Evolutionary conservation across 1,140 invertebrate genomes (phyloP), one percentile per base, ranked within the genome.

Genomic region (Aphis craccivora): DNA sequence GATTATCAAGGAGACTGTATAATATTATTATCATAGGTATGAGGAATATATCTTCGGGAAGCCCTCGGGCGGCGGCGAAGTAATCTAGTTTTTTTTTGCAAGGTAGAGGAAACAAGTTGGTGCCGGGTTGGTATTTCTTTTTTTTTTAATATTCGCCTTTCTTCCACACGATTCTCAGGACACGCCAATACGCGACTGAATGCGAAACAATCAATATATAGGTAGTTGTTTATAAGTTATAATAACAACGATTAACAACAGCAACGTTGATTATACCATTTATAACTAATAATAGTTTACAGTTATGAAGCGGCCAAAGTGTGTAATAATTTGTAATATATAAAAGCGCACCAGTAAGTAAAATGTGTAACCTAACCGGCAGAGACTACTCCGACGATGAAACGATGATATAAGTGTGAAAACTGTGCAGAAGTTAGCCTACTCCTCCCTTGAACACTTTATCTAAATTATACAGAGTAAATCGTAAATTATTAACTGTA

Each of bases 181-280:
- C 25, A 7, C 11, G 22, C 7, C 35, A 18, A 3, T 18, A 25
- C 51, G 20, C 51, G 51, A 22, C 14, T 55, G 9, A 51, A 93
- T 30, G 48, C 91, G 55, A 45, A 91, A 93, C 91, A 40, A 84
- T 86, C 81, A 51, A 51, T 86, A 48, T 93, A 76, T 76, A 86
- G 55, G 55, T 53, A 86, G 55, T 86, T 53, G 81, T 25, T 35
- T 55, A 22, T 93, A 51, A 43, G n/a, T 35, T 55, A 22, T 93
- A 51, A 43, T 43, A 76, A 83, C 25, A 48, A 76, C 30, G n/a
- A 40, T 40, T 40, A 40, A 40, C 37, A 40, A 76, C 40, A 25
- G 23, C 60, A 9, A 45, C 40, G 55, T 48, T 22, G 23, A 90
- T 90, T 40, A 60, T 67, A 90, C 55, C 14, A n/a, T n/a, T n/a